Base-by-base conservation (phyloP, 2,888 invertebrate species). In the Chloromyia formosa region DNA sequence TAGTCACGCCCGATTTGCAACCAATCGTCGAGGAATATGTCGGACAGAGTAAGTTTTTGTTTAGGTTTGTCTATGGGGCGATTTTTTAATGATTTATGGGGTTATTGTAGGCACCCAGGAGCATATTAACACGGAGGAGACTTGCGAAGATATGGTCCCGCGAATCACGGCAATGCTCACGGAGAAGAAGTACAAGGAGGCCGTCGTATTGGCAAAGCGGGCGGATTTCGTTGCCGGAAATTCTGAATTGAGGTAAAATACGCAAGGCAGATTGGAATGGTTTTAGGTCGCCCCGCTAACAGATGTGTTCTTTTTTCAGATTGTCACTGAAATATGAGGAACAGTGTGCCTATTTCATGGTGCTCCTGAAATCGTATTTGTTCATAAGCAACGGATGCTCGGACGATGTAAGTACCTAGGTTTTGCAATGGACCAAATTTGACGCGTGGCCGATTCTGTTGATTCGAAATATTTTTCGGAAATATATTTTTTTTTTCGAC, bases 221-320 rank as follows among this genome's bases (percentile, higher is more conserved):
- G 84, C 84, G 0, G 85, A 85, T 77, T 81, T 78, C 74, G 78
- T 82, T 1, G 82, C 82, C 1, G 85, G 84, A 4, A 84, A 84
- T 76, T 79, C 82, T 0, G 82, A 82, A 18, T 45, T 84, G 1
- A 80, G 80, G 84, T 83, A 72, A 20, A 16, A 61, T 10, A 62
- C 20, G 49, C 1, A n/a, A 12, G 49, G 1, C 12, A 20, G 16
- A 60, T 5, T 9, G 58, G 42, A 3, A 27, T 45, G n/a, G 7
- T 66, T 23, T 16, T 60, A 66, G 22, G 0, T 49, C n/a, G n/a
- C n/a, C n/a, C n/a, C n/a, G n/a, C n/a, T n/a, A n/a, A n/a, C n/a
- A n/a, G n/a, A n/a, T n/a, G n/a, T n/a, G n/a, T 27, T 16, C 1
- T 54, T 54, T 12, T 16, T 4, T 16, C 14, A 81, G 82, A 42